phyloP scores from a whole-genome alignment of 2,797 vertebrate species.

The Muscicapa comitata region DNA sequence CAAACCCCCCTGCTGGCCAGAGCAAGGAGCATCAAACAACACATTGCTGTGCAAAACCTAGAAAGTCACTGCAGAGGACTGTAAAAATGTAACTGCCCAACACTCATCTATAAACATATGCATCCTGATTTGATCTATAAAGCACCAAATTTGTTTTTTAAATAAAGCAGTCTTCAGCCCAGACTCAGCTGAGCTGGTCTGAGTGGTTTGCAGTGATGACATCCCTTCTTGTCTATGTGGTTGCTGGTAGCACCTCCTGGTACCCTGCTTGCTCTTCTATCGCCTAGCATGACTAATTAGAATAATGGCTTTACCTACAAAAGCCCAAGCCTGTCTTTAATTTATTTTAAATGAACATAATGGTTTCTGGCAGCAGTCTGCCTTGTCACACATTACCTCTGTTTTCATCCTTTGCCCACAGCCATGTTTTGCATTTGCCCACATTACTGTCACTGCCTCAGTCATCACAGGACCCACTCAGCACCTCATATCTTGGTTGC shows the following conservation, averaged over 20 bases:
- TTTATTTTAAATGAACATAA: slow-evolving; percentile 25
- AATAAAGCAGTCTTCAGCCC: background rate
- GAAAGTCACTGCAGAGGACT: background rate
- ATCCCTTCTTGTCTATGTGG: background rate
- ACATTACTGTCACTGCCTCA: background rate
- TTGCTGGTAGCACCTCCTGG: background rate
- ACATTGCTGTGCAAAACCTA: background rate
- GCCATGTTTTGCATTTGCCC: background rate
- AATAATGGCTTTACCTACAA: slow-evolving; percentile 16
- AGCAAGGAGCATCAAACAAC: background rate
- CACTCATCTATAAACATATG: background rate
- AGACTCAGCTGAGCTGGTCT: background rate
- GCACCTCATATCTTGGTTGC: background rate
- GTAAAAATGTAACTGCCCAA: background rate
- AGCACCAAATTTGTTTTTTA: background rate
- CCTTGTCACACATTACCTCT: background rate
- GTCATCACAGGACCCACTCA: background rate
- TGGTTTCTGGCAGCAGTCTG: slow-evolving; percentile 13
- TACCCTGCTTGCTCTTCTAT: background rate
- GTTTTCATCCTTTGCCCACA: background rate
- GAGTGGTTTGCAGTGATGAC: background rate
- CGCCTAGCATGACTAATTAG: background rate
- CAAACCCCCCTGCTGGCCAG: background rate
- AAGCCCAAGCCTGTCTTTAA: background rate
- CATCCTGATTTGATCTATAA: background rate